Evolutionary conservation across 2,797 vertebrate genomes (phyloP).

Genomic region (Uromys caudimaculatus): DNA sequence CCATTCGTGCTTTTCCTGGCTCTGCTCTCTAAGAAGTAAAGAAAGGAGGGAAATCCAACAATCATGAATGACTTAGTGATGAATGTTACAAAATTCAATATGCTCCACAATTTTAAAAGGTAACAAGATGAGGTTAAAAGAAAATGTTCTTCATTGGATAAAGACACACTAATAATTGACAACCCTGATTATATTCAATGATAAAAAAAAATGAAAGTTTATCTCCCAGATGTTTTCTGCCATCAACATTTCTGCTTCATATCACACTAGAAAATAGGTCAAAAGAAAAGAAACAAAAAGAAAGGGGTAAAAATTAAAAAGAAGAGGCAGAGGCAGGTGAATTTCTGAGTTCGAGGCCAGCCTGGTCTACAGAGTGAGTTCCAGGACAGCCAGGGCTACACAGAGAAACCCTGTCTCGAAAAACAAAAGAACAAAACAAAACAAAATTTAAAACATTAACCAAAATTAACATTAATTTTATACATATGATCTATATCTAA

Average conservation of each 20-base stretch:
- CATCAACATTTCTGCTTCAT: background rate
- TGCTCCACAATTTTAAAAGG: constrained; percentile 8
- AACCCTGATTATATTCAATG: background rate
- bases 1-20: background rate
- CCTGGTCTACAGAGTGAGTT: too few species aligned
- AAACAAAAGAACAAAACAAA: too few species aligned
- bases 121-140: background rate
- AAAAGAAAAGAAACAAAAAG: background rate
- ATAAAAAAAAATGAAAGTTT: constrained; percentile 31
- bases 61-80: background rate
- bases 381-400: too few species aligned
- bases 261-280: background rate
- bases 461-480: constrained; percentile 11
- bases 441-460: too few species aligned
- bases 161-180: background rate
- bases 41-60: background rate
- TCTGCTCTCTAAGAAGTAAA: constrained; percentile 2
- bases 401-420: too few species aligned
- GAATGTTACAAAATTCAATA: constrained; percentile 39
- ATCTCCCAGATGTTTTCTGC: background rate
- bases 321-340: too few species aligned
- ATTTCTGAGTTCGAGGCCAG: too few species aligned
- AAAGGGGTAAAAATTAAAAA: background rate
- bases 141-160: background rate
- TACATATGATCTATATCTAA: background rate